phyloP scores from a whole-genome alignment of 2,797 vertebrate species.

The Semotilus atromaculatus region DNA sequence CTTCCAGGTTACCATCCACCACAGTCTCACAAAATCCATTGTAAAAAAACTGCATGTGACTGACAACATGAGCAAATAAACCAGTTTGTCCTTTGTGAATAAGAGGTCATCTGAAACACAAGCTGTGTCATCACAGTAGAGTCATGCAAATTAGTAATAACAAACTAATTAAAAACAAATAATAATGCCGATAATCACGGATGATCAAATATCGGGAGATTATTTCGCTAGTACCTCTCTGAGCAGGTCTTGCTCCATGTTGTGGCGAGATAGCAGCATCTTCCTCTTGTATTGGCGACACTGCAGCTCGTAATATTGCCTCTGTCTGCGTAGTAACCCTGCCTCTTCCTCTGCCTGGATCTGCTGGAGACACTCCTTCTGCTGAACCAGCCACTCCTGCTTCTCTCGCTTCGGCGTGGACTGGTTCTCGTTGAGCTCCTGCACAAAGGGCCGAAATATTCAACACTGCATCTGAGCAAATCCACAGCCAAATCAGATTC shows the following conservation, averaged over 20 bases:
- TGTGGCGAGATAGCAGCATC: slow-evolving; percentile 89
- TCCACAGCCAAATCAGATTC: not conserved
- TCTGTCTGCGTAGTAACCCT: slow-evolving; percentile 85
- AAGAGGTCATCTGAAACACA: not conserved
- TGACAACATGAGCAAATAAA: not conserved
- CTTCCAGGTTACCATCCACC: not conserved
- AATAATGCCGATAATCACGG: not conserved
- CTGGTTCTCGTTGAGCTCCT: slow-evolving; percentile 95
- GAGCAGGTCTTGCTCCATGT: slow-evolving; percentile 89
- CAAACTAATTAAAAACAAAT: not conserved
- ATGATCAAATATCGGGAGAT: not conserved
- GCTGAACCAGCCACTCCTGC: slow-evolving; percentile 91
- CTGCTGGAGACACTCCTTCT: slow-evolving; percentile 93
- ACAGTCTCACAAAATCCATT: not conserved
- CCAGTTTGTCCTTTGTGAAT: not conserved
- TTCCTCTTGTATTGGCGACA: slow-evolving; percentile 93
- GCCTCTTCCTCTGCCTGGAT: slow-evolving; percentile 92
- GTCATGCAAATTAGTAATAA: not conserved
- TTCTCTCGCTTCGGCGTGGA: slow-evolving; percentile 93
- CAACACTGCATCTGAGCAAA: not conserved
- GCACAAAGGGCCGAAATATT: not conserved
- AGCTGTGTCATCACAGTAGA: not conserved
- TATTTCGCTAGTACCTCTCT: slow-evolving; percentile 58
- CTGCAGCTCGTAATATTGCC: slow-evolving; percentile 92
- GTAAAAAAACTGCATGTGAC: not conserved